phyloP scores from a whole-genome alignment of 2,113 vertebrate species.

The Odocoileus hemionus region DNA sequence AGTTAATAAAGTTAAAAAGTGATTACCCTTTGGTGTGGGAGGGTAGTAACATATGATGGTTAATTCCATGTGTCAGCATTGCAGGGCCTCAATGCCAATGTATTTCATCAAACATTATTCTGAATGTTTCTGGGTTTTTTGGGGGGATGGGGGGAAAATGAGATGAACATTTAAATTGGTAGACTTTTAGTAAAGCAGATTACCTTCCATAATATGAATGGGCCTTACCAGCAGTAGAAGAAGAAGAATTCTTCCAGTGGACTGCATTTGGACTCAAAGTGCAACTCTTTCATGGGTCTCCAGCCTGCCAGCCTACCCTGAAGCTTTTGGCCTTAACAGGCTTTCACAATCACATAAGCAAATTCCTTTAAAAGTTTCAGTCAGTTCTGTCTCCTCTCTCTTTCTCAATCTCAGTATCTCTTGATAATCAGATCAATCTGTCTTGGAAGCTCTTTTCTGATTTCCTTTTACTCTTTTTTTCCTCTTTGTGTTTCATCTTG shows the following conservation, averaged over 20 bases:
- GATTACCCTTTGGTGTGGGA: neutral
- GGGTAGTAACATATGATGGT: neutral
- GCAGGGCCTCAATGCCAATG: neutral
- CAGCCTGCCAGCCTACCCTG: neutral
- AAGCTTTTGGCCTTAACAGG: neutral
- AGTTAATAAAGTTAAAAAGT: neutral
- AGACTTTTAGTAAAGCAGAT: neutral
- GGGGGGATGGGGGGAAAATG: fast-evolving
- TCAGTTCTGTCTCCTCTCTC: neutral
- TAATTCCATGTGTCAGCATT: neutral
- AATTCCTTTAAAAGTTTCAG: neutral
- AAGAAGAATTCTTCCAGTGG: neutral
- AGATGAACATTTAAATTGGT: neutral
- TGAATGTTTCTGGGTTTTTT: neutral
- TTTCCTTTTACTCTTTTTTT: neutral
- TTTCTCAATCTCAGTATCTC: neutral
- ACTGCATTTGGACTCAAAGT: neutral
- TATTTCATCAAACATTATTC: neutral
- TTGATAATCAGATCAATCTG: neutral
- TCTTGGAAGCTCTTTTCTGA: neutral
- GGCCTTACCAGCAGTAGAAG: neutral
- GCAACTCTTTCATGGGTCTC: neutral
- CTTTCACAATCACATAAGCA: neutral
- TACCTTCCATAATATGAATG: neutral
- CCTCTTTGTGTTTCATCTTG: neutral